Evolutionary conservation across 2,888 invertebrate species (phyloP).

Genomic region (Phaedon cochleariae): DNA sequence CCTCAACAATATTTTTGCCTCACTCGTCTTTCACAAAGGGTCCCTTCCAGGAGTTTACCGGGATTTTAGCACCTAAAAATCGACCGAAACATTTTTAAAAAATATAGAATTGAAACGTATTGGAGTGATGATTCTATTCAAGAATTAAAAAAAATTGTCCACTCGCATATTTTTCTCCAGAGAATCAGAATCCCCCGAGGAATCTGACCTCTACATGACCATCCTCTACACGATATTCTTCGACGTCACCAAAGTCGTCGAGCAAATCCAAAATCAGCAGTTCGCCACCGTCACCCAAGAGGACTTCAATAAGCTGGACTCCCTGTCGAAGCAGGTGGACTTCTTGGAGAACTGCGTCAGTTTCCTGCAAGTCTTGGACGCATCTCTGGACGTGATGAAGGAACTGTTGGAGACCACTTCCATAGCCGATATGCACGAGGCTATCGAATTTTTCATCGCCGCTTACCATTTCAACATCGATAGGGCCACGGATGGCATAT

Average conservation of each 20-base stretch:
- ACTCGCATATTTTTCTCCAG: too few species aligned
- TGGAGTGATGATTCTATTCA: too few species aligned
- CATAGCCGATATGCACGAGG: constrained; percentile 84
- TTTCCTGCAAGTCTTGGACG: constrained; percentile 51
- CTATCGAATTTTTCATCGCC: constrained; percentile 87
- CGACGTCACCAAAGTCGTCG: constrained; percentile 21
- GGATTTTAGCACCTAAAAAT: too few species aligned
- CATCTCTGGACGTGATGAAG: constrained; percentile 67
- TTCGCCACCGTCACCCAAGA: constrained; percentile 36
- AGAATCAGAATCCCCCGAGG: constrained; percentile 4
- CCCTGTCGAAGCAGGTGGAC: constrained; percentile 66
- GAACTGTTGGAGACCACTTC: constrained; percentile 77
- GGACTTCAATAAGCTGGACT: constrained; percentile 60
- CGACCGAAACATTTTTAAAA: too few species aligned
- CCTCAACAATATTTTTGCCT: too few species aligned
- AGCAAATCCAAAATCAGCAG: constrained; percentile 21
- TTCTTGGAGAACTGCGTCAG: constrained; percentile 70
- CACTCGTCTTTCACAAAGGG: too few species aligned
- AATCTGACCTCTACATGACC: constrained; percentile 27
- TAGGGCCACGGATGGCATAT: constrained; percentile 75
- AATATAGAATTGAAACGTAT: too few species aligned
- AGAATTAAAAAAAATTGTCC: too few species aligned
- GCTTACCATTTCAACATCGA: constrained; percentile 82
- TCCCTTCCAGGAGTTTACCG: too few species aligned
- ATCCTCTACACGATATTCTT: constrained; percentile 32